A percentile compares a stretch with the other conserved stretches of the same genome.
These are phyloP conservation scores for Limenitis camilla DNA, from an alignment of 2,888 invertebrate species.

Conservation along the genomic window DNA sequence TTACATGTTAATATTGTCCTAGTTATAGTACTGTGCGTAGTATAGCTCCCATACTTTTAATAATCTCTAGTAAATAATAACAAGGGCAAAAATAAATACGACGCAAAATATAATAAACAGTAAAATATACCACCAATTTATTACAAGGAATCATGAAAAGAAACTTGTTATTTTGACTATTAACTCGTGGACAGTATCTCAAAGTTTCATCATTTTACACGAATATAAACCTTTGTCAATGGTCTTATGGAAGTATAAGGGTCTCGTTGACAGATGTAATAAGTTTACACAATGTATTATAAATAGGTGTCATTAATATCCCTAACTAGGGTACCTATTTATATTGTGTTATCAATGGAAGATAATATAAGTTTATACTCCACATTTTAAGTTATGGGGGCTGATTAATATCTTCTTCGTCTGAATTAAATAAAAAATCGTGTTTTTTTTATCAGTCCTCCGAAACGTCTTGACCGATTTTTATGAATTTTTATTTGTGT, in stretches of 20 bases:
- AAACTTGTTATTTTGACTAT: constrained; percentile 45
- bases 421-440: no score
- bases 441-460: no score
- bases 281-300: constrained; percentile 34
- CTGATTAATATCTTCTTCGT: neutral
- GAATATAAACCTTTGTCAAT: neutral
- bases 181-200: constrained; percentile 46
- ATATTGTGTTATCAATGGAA: neutral
- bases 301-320: constrained; percentile 35
- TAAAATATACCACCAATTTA: constrained; percentile 36
- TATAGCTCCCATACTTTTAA: no score
- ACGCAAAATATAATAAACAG: constrained; percentile 1
- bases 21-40: no score
- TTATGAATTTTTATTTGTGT: no score
- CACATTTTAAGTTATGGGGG: neutral
- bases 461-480: no score
- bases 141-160: constrained; percentile 30
- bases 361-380: neutral
- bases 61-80: neutral
- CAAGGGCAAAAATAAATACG: neutral
- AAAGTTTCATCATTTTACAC: constrained; percentile 33
- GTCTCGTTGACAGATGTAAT: constrained; percentile 32
- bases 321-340: constrained; percentile 8
- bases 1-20: no score
- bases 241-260: constrained; percentile 3